phyloP scores from a whole-genome alignment of 2,797 vertebrate genomes.

The Alca torda region DNA sequence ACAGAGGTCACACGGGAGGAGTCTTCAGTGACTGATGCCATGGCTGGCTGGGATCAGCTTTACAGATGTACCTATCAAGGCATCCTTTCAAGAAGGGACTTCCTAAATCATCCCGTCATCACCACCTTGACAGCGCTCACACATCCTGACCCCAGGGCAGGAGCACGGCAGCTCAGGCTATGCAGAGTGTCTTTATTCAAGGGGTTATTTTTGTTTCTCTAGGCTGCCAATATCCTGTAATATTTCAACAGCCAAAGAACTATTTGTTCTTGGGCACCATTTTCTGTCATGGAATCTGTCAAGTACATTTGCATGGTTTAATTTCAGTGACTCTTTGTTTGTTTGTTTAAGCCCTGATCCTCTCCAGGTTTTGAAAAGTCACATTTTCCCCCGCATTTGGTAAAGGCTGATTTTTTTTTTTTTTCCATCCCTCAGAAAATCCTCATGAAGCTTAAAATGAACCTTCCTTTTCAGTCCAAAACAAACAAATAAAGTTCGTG shows the following conservation, averaged over 20 bases:
- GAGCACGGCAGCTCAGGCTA: background rate
- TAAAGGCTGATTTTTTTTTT: background rate
- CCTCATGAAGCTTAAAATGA: background rate
- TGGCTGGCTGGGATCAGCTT: background rate
- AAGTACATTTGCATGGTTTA: slow-evolving; percentile 24
- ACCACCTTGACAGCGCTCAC: background rate
- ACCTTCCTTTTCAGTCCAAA: background rate
- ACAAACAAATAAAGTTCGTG: background rate
- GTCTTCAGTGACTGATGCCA: background rate
- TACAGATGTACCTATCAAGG: background rate
- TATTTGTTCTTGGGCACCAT: slow-evolving; percentile 39
- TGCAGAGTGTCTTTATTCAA: background rate
- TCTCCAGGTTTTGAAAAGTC: slow-evolving; percentile 9
- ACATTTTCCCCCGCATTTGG: background rate
- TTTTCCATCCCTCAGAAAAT: slow-evolving; percentile 5
- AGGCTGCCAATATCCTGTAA: slow-evolving; percentile 4
- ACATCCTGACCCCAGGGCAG: background rate
- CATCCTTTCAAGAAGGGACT: background rate
- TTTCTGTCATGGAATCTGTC: slow-evolving; percentile 22
- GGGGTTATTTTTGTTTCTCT: background rate
- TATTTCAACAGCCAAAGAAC: slow-evolving; percentile 40
- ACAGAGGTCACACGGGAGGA: fast-evolving
- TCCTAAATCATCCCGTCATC: background rate
- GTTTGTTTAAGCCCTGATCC: background rate
- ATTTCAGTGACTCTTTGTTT: background rate